Percentiles rank a stretch among this genome's conserved stretches.
phyloP scores from a whole-genome alignment of 2,113 vertebrate genomes.

The Leptobrachium leishanense region DNA sequence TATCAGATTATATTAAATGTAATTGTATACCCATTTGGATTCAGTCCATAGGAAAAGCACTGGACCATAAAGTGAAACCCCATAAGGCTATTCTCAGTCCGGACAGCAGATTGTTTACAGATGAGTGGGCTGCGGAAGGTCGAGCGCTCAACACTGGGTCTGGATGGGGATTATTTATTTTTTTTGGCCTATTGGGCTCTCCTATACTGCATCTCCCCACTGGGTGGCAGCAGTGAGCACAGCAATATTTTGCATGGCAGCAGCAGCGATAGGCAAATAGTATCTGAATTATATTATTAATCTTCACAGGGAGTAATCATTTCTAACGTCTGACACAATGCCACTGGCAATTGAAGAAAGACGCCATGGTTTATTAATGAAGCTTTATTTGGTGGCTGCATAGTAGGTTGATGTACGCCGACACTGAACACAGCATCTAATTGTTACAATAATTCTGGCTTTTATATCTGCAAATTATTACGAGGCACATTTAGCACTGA shows the following conservation, averaged over 20 bases:
- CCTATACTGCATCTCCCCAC: background rate
- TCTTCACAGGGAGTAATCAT: background rate
- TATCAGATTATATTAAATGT: background rate
- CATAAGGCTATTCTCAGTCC: background rate
- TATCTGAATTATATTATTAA: background rate
- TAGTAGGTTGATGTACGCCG: background rate
- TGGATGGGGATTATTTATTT: background rate
- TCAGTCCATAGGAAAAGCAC: background rate
- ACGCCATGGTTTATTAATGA: background rate
- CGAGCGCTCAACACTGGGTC: background rate
- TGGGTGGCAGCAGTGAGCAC: slow-evolving; percentile 4
- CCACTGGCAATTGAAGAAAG: background rate
- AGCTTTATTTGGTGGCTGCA: background rate
- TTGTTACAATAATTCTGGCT: background rate
- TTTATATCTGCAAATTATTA: background rate
- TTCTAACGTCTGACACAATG: background rate
- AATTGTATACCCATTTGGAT: background rate
- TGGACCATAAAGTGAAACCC: background rate
- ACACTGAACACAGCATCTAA: background rate
- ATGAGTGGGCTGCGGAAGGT: background rate
- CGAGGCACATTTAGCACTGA: background rate
- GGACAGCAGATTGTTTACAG: background rate
- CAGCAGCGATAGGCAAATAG: background rate
- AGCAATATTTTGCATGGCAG: background rate
- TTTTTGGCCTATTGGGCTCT: background rate